Conservation (phyloP, 2,797 vertebrate genomes). For the Chrysolophus pictus region DNA sequence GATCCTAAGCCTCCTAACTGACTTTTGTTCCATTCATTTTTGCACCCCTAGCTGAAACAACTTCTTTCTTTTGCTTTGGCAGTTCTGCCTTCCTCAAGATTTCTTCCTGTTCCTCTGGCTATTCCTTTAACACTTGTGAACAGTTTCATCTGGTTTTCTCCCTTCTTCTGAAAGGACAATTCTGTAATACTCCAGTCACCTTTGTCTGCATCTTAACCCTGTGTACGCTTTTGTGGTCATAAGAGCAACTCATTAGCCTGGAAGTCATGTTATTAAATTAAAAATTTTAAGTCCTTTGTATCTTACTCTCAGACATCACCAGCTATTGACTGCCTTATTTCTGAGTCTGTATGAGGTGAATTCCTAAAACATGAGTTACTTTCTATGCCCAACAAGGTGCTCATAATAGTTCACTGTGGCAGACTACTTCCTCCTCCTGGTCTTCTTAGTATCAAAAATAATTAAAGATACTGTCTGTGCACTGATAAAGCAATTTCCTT, state of each 20-base stretch:
- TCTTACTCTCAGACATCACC: neutral
- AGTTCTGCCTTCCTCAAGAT: neutral
- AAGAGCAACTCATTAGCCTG: neutral
- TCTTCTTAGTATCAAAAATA: neutral
- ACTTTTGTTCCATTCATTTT: neutral
- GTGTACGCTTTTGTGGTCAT: accelerated
- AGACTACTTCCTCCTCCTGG: neutral
- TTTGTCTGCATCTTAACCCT: neutral
- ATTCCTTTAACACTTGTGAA: neutral
- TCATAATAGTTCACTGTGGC: neutral
- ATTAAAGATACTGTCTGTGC: neutral
- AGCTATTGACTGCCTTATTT: neutral
- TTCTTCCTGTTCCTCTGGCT: neutral
- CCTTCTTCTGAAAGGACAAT: neutral
- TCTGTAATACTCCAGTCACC: neutral
- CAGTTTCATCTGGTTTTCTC: neutral
- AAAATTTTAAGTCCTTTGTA: neutral
- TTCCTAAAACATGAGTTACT: neutral
- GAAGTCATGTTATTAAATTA: neutral
- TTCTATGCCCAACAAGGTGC: neutral
- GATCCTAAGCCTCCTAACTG: neutral
- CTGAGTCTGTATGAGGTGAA: neutral
- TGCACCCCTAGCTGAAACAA: neutral
- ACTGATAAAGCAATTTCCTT: neutral
- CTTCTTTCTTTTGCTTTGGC: neutral